phyloP scores from a whole-genome alignment of 2,888 invertebrate genomes.

The Octonoba sinensis region DNA sequence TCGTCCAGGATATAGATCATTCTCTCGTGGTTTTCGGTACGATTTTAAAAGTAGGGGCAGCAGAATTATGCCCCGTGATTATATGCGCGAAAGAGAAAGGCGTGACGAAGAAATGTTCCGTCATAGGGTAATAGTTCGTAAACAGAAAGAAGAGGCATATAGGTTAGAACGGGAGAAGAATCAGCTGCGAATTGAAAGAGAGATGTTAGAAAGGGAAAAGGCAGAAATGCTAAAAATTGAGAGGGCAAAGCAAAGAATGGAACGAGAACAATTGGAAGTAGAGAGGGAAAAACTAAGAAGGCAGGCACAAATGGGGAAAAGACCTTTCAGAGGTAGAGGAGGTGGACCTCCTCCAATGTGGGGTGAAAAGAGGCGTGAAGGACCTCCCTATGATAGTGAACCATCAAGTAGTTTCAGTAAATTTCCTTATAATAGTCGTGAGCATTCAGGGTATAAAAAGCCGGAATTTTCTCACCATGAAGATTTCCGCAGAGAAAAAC shows the following conservation, averaged over 20 bases:
- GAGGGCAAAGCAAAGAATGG: conserved; percentile 76
- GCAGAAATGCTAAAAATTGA: conserved; percentile 87
- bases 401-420: conserved; percentile 31
- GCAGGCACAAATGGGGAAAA: conserved; percentile 39
- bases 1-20: conserved; percentile 28
- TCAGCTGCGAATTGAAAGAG: conserved; percentile 70
- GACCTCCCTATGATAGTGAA: conserved; percentile 4
- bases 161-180: conserved; percentile 77
- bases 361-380: conserved; percentile 46
- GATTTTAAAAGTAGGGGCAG: conserved; percentile 25
- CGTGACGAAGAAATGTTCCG: conserved; percentile 83
- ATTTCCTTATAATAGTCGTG: conserved; percentile 42
- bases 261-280: conserved; percentile 70
- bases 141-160: conserved; percentile 87
- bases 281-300: conserved; percentile 48
- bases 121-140: conserved; percentile 83
- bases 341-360: conserved; percentile 45
- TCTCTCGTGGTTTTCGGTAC: conserved; percentile 24
- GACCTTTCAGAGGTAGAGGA: conserved; percentile 46
- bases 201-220: conserved; percentile 75
- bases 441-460: conserved; percentile 41
- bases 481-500: conserved; percentile 48
- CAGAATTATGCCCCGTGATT: conserved; percentile 27
- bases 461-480: conserved; percentile 37
- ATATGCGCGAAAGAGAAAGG: conserved; percentile 70